Percentiles rank a stretch among this genome's conserved stretches.
Evolutionary conservation across 1,140 invertebrate genomes (phyloP).

Genomic region (Drosophila oshimai): DNA sequence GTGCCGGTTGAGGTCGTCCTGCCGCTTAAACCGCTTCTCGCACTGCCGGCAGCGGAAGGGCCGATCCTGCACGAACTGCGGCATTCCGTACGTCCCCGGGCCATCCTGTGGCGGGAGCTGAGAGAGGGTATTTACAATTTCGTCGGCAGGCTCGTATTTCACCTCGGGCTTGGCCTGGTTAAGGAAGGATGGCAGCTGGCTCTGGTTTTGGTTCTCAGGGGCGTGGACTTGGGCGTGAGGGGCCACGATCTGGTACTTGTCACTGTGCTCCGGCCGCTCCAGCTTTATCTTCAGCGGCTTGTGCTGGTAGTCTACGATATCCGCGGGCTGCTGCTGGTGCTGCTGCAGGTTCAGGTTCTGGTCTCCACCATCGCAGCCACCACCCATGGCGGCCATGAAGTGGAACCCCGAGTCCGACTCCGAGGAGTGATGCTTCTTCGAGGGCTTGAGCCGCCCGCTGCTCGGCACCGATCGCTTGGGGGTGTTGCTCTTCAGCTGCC

Average conservation of each 20-base stretch:
- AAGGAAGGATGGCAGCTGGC: conserved; percentile 42
- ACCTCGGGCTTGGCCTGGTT: conserved; percentile 60
- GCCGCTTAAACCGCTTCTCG: conserved; percentile 91
- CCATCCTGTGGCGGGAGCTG: conserved; percentile 63
- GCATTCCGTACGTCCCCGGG: conserved; percentile 57
- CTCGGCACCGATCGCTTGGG: conserved; percentile 46
- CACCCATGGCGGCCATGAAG: conserved; percentile 68
- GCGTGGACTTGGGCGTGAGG: conserved; percentile 16
- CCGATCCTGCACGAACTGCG: conserved; percentile 85
- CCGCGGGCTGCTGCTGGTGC: conserved; percentile 29
- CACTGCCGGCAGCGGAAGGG: conserved; percentile 89
- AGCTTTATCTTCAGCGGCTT: conserved; percentile 70
- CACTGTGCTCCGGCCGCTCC: conserved; percentile 71
- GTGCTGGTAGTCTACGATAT: conserved; percentile 31
- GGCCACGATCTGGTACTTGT: conserved; percentile 68
- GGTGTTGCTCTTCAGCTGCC: conserved; percentile 58
- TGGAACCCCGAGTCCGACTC: conserved; percentile 63
- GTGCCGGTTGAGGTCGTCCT: conserved; percentile 93
- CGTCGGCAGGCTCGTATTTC: conserved; percentile 66
- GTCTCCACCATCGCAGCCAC: conserved; percentile 19
- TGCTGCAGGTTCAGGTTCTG: conserved; percentile 22
- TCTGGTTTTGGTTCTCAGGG: conserved; percentile 24
- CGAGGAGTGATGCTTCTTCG: conserved; percentile 51
- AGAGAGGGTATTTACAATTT: conserved; percentile 66
- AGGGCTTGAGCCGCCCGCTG: conserved; percentile 30